These are phyloP conservation scores for Melanotaenia trifasciata DNA, from an alignment of 2,797 vertebrate species.

Conservation along the genomic window DNA sequence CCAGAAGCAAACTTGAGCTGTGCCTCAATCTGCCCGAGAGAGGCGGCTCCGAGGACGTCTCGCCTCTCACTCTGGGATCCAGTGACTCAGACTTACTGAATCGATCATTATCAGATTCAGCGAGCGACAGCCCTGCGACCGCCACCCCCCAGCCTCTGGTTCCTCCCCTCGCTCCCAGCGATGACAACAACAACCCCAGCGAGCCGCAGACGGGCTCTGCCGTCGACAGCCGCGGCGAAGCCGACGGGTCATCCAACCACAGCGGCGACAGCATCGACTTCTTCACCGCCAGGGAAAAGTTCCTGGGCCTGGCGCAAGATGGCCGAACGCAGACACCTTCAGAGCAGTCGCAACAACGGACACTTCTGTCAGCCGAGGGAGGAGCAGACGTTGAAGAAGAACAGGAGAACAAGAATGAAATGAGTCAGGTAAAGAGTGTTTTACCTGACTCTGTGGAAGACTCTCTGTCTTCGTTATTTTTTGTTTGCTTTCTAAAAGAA, in stretches of 20 bases:
- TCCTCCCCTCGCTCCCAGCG: constrained; percentile 12
- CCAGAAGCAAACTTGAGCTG: constrained; percentile 53
- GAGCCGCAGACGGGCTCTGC: constrained; percentile 2
- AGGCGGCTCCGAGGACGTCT: constrained; percentile 71
- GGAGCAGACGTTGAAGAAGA: constrained; percentile 35
- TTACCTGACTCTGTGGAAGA: background rate
- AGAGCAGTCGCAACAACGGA: constrained; percentile 77
- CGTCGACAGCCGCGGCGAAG: constrained; percentile 39
- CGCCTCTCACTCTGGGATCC: constrained; percentile 71
- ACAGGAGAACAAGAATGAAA: constrained; percentile 50
- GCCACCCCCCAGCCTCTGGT: constrained; percentile 4
- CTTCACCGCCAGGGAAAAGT: constrained; percentile 94
- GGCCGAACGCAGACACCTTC: constrained; percentile 73
- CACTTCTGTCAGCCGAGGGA: constrained; percentile 45
- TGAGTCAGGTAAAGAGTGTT: constrained; percentile 40
- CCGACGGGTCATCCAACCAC: constrained; percentile 78
- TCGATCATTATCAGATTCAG: constrained; percentile 53
- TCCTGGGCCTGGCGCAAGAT: constrained; percentile 91
- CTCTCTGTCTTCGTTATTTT: too few relatives aligned
- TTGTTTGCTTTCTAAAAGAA: background rate
- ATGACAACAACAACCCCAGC: constrained; percentile 73
- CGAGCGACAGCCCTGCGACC: constrained; percentile 52
- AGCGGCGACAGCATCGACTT: constrained; percentile 93
- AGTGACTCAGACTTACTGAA: constrained; percentile 62
- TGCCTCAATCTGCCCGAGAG: constrained; percentile 45